Conservation (phyloP, 2,797 vertebrate species). For the Gastrophryne carolinensis region DNA sequence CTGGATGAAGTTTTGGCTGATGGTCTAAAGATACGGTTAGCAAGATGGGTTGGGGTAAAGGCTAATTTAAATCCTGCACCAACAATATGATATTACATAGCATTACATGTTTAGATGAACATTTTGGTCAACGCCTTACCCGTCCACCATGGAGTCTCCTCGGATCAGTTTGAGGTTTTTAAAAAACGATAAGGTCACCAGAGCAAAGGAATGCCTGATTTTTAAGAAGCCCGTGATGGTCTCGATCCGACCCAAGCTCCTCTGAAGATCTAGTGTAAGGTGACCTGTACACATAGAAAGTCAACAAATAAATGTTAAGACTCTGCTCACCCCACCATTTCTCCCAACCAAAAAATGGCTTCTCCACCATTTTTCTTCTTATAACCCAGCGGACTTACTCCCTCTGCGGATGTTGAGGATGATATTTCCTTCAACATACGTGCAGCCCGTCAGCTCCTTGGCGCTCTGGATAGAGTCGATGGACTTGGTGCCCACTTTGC, state of each 20-base stretch:
- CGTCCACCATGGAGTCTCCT: slow-evolving; percentile 74
- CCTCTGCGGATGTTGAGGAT: slow-evolving; percentile 76
- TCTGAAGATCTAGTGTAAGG: slow-evolving; percentile 68
- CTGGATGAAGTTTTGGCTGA: not conserved
- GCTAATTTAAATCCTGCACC: no score
- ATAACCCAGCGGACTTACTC: slow-evolving; percentile 67
- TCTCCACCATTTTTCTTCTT: no score
- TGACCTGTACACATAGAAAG: slow-evolving; percentile 63
- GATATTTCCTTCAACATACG: slow-evolving; percentile 72
- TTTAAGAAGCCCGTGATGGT: slow-evolving; percentile 78
- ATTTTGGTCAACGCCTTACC: slow-evolving; percentile 61
- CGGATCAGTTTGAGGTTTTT: slow-evolving; percentile 76
- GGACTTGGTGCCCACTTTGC: slow-evolving; percentile 76
- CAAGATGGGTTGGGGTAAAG: not conserved
- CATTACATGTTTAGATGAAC: not conserved
- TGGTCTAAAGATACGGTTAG: not conserved
- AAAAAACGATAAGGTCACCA: slow-evolving; percentile 75
- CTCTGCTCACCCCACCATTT: no score
- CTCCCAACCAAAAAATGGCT: no score
- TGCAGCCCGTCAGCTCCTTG: slow-evolving; percentile 72
- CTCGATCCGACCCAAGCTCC: slow-evolving; percentile 72
- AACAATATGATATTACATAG: no score
- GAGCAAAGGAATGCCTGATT: slow-evolving; percentile 77
- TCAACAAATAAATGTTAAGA: no score
- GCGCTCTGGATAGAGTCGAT: slow-evolving; percentile 68